Evolutionary conservation across 2,113 vertebrate genomes (phyloP).

Genomic region (Prochilodus magdalenae): DNA sequence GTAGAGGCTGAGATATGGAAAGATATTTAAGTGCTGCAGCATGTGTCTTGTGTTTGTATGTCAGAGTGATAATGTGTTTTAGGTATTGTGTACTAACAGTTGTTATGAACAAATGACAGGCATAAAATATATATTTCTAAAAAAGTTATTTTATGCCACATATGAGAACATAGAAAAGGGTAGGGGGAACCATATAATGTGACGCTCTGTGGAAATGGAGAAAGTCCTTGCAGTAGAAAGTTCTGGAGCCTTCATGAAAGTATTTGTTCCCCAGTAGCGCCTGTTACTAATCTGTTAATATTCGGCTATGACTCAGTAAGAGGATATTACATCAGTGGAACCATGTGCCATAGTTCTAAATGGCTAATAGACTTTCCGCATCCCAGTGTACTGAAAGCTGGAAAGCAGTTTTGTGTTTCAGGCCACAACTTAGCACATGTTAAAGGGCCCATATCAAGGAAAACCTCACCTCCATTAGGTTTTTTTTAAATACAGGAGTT

Average conservation of each 20-base stretch:
- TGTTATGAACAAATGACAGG: background rate
- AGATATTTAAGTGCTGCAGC: slow-evolving; percentile 9
- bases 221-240: background rate
- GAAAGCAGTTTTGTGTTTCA: background rate
- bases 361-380: slow-evolving; percentile 13
- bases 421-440: background rate
- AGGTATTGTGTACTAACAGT: background rate
- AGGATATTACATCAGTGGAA: slow-evolving; percentile 20
- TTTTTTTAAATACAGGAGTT: too few relatives aligned
- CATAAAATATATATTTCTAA: background rate
- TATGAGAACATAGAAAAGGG: background rate
- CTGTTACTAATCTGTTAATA: slow-evolving; percentile 30
- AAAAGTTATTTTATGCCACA: background rate
- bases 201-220: background rate
- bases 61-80: background rate
- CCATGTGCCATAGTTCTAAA: slow-evolving; percentile 12
- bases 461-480: background rate
- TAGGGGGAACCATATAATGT: background rate
- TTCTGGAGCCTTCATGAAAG: background rate
- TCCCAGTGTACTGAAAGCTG: slow-evolving; percentile 24
- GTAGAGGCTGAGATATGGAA: background rate
- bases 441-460: too few relatives aligned
- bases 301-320: slow-evolving; percentile 33
- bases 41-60: slow-evolving; percentile 5
- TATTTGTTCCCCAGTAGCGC: slow-evolving; percentile 19